These are phyloP conservation scores for Tringa solitaria DNA, from an alignment of 2,113 vertebrate genomes.

Conservation along the genomic window DNA sequence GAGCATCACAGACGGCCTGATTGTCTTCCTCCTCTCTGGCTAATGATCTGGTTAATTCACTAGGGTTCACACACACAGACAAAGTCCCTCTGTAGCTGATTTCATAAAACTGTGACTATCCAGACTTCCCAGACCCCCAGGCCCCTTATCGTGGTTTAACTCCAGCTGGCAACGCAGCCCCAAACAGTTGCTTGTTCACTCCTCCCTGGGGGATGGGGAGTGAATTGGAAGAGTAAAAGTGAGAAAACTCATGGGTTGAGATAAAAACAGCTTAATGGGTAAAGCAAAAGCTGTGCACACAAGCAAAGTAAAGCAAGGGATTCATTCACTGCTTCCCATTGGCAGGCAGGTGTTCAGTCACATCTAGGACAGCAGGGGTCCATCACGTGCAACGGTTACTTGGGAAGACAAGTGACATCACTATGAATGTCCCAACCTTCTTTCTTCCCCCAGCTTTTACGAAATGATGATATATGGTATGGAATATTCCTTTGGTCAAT, in stretches of 20 bases:
- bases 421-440: rapidly evolving
- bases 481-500: rapidly evolving
- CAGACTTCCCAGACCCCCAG: not conserved
- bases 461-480: not conserved
- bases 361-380: not conserved
- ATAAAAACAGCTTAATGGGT: not conserved
- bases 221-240: not conserved
- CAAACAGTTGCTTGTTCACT: rapidly evolving
- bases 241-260: not conserved
- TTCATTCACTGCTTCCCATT: not conserved
- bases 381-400: not conserved
- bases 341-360: not conserved
- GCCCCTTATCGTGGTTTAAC: not conserved
- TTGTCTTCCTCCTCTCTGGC: not conserved
- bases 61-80: not conserved
- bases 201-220: rapidly evolving
- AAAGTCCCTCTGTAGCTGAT: not conserved
- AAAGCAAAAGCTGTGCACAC: rapidly evolving
- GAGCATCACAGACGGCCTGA: not conserved
- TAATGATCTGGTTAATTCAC: not conserved
- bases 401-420: not conserved
- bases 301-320: not conserved
- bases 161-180: not conserved
- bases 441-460: not conserved
- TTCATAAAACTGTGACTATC: not conserved